These are phyloP conservation scores for Syngnathoides biaculeatus DNA, from an alignment of 2,113 vertebrate genomes.

Conservation along the genomic window DNA sequence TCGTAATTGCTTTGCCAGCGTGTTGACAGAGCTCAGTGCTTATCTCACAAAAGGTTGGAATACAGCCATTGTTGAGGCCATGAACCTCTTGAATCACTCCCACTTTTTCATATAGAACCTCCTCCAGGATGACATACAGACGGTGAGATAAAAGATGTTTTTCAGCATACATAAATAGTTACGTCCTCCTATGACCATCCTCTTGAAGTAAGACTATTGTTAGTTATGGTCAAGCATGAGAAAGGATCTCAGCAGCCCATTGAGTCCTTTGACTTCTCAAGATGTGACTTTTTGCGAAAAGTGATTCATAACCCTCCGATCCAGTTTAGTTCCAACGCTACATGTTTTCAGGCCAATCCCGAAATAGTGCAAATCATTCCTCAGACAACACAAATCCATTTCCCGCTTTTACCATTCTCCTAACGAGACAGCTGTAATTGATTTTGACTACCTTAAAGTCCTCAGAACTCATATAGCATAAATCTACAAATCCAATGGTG, in stretches of 20 bases:
- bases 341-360: background rate
- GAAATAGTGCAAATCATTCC: background rate
- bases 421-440: background rate
- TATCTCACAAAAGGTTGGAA: background rate
- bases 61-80: background rate
- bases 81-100: background rate
- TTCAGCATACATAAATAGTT: background rate
- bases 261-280: background rate
- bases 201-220: background rate
- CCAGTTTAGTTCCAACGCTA: background rate
- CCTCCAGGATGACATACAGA: background rate
- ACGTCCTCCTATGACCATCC: background rate
- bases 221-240: background rate
- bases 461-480: no score
- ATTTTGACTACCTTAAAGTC: background rate
- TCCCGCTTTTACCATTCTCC: background rate
- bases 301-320: background rate
- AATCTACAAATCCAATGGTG: background rate
- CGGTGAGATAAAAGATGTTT: background rate
- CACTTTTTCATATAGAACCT: background rate
- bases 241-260: background rate
- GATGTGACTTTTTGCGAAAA: background rate
- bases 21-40: constrained; percentile 1
- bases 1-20: background rate
- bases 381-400: background rate